Conservation (phyloP, 2,797 vertebrate species). For the Myotis planiceps region DNA sequence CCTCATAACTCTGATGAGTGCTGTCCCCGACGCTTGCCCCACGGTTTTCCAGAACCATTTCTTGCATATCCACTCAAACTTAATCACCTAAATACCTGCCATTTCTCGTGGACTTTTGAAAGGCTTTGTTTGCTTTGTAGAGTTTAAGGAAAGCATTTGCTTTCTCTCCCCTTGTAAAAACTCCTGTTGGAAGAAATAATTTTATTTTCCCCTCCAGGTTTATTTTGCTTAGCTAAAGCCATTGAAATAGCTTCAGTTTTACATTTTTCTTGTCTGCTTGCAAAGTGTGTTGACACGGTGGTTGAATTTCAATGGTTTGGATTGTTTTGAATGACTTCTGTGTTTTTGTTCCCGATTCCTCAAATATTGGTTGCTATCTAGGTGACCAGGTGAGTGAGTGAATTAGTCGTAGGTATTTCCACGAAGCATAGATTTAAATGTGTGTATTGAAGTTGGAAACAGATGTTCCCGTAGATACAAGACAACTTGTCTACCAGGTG, state of each 20-base stretch:
- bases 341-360: slow-evolving; percentile 53
- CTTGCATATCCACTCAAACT: slow-evolving; percentile 46
- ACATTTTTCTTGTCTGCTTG: slow-evolving; percentile 64
- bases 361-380: slow-evolving; percentile 59
- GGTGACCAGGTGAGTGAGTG: slow-evolving; percentile 38
- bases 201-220: slow-evolving; percentile 73
- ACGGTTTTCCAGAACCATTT: slow-evolving; percentile 50
- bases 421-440: background rate
- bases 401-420: slow-evolving; percentile 26
- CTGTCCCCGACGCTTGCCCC: background rate
- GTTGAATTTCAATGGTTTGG: slow-evolving; percentile 70
- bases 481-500: background rate
- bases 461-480: background rate
- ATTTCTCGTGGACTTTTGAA: slow-evolving; percentile 49
- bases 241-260: slow-evolving; percentile 68
- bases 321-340: slow-evolving; percentile 69
- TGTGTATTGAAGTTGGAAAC: background rate
- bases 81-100: slow-evolving; percentile 44
- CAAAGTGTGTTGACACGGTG: slow-evolving; percentile 66
- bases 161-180: slow-evolving; percentile 65
- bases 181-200: slow-evolving; percentile 70
- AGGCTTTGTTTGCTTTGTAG: slow-evolving; percentile 61
- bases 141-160: slow-evolving; percentile 63
- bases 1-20: background rate
- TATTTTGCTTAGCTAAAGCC: slow-evolving; percentile 73